These are phyloP conservation scores for Laodelphax striatellus DNA, from an alignment of 1,140 invertebrate species.

Conservation along the genomic window DNA sequence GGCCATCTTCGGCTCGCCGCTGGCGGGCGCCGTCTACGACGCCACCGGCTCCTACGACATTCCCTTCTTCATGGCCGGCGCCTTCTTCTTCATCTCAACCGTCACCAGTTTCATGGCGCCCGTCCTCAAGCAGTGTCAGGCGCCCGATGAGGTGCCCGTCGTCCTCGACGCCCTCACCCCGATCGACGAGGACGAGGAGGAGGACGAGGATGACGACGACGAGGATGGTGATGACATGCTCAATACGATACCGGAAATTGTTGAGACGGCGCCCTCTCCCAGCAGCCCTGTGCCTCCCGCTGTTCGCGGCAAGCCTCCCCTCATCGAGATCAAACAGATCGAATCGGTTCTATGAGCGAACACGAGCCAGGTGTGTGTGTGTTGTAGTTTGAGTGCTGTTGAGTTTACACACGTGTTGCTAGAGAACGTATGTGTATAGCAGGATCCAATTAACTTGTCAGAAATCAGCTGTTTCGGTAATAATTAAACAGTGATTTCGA, in stretches of 20 bases:
- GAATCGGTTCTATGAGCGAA: constrained; percentile 45
- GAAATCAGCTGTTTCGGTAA: too few species aligned
- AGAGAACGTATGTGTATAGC: too few species aligned
- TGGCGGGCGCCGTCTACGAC: constrained; percentile 79
- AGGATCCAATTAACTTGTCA: too few species aligned
- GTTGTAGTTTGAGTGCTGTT: too few species aligned
- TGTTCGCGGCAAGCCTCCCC: constrained; percentile 15
- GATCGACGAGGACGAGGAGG: constrained; percentile 66
- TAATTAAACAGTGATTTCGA: too few species aligned
- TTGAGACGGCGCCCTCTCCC: constrained; percentile 49
- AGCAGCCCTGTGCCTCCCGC: constrained; percentile 19
- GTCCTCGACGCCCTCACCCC: constrained; percentile 58
- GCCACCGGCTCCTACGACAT: constrained; percentile 70
- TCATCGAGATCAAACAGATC: constrained; percentile 47
- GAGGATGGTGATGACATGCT: constrained; percentile 40
- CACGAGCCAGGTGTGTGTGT: too few species aligned
- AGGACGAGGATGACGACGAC: constrained; percentile 56
- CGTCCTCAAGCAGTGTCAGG: constrained; percentile 38
- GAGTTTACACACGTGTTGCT: too few species aligned
- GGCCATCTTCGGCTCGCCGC: constrained; percentile 68
- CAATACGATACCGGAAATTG: constrained; percentile 44
- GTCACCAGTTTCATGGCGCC: constrained; percentile 74
- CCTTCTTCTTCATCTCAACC: constrained; percentile 73
- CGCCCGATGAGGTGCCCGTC: constrained; percentile 37
- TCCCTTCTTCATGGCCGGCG: constrained; percentile 85